Evolutionary conservation across 2,888 invertebrate genomes (phyloP).

Genomic region (Caenorhabditis sp.): DNA sequence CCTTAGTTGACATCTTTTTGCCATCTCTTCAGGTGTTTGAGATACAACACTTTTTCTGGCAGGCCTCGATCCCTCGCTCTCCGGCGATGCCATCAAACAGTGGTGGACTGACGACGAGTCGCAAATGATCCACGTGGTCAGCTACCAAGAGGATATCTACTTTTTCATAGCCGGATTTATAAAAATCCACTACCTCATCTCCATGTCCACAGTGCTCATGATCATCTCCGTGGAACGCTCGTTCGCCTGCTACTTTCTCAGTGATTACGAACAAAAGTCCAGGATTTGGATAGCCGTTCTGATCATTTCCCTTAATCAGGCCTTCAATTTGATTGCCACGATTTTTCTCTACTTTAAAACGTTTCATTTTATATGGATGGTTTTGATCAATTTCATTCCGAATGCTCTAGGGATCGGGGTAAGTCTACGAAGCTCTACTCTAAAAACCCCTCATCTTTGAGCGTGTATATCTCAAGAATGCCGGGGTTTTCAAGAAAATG

Average conservation of each 20-base stretch:
- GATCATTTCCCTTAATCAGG: neutral
- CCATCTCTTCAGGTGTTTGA: too few species aligned
- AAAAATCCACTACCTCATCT: conserved; percentile 20
- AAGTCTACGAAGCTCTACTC: too few species aligned
- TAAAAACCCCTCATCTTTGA: too few species aligned
- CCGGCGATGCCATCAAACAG: conserved; percentile 7
- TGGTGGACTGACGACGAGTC: conserved; percentile 1
- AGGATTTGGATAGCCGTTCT: neutral
- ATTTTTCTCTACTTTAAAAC: conserved; percentile 2
- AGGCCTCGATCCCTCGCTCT: neutral
- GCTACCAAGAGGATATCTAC: neutral
- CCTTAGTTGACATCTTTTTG: too few species aligned
- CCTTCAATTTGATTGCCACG: neutral
- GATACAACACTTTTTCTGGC: too few species aligned
- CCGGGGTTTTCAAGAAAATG: neutral
- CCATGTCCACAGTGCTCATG: too few species aligned
- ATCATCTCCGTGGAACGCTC: conserved; percentile 24
- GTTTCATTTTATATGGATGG: too few species aligned
- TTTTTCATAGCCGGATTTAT: conserved; percentile 39
- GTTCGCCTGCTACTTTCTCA: conserved; percentile 24
- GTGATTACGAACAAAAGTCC: conserved; percentile 19
- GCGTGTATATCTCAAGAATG: neutral
- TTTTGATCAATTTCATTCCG: too few species aligned
- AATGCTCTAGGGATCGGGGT: too few species aligned
- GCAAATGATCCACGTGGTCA: neutral